Base-by-base conservation (phyloP, 2,797 vertebrate genomes). In the Acanthornis magna region DNA sequence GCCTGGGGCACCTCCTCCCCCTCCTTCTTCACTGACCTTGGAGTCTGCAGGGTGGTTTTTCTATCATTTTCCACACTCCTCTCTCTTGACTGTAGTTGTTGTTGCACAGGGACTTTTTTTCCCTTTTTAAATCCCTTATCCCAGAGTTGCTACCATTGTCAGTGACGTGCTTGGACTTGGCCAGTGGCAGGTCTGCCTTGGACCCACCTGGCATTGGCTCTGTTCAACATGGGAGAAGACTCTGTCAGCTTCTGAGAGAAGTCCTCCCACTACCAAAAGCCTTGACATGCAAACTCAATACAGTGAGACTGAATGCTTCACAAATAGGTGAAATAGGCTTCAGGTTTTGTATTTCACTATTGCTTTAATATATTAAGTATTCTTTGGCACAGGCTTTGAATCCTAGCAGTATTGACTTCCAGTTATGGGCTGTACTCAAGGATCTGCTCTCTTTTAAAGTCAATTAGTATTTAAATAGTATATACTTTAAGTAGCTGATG, bases 61-160 rank as follows among this genome's bases (percentile, higher is more conserved):
- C 6, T 50, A n/a, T 7, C 20, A 10, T 67, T 74, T 57, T 57
- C 29, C 16, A 30, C 29, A 32, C 11, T 72, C 20, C 17, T 38
- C 4, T 61, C 32, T 77, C 34, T 45, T 30, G 18, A 20, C 21
- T 57, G 36, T 29, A 15, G 16, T 29, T 63, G 38, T 13, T 51
- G 20, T 15, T 57, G 23, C 18, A n/a, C 4, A 6, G 32, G 16
- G 9, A 0, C 1, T 17, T n/a, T 23, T 5, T 15, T 9, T 3
- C 19, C 5, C 3, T 26, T 62, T 15, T 45, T 18, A 15, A 38
- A 26, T 63, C 27, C 16, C 1, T 57, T 70, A 38, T 25, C 11
- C 23, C n/a, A n/a, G 19, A 62, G 22, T 9, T 50, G 27, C 11
- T 57, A 18, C 17, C 36, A 9, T 11, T 10, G 13, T 55, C 43